Evolutionary conservation across 2,797 vertebrate genomes (phyloP), one percentile per base, ranked within the genome.

Genomic region (Harpagifer antarcticus): DNA sequence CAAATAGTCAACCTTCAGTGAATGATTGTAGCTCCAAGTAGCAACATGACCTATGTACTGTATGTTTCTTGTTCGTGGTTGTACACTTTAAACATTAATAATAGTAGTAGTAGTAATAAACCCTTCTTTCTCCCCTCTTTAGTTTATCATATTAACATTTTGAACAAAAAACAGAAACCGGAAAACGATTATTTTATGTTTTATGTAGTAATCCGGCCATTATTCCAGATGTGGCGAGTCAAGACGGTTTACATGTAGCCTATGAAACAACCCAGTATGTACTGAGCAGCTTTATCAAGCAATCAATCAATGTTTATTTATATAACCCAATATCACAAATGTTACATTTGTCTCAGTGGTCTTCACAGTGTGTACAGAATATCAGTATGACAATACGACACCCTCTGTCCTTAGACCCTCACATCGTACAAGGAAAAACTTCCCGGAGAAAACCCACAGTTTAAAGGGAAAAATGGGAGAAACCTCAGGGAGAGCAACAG

Each of bases 251-350:
- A 37, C 33, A 37, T 9, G 33, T 37, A n/a, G n/a, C n/a, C n/a
- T n/a, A 66, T 23, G 2, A 56, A 55, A 79, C 57, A 61, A 63
- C 48, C 57, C 14, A 62, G 48, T 63, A 79, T 76, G 17, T 55
- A 68, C 48, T 52, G 59, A 81, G 56, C 43, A 81, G 65, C 59
- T 74, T 88, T 52, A n/a, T n/a, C n/a, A n/a, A n/a, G n/a, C n/a
- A n/a, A n/a, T n/a, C n/a, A n/a, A n/a, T n/a, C n/a, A n/a, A n/a
- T n/a, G n/a, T n/a, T n/a, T n/a, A n/a, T n/a, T n/a, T n/a, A n/a
- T n/a, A n/a, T n/a, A n/a, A n/a, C n/a, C n/a, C n/a, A n/a, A n/a
- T n/a, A n/a, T n/a, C n/a, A n/a, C n/a, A n/a, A n/a, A n/a, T n/a
- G n/a, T n/a, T n/a, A n/a, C n/a, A n/a, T n/a, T n/a, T n/a, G n/a